Evolutionary conservation across 35 echinoderm and acorn worm species (phyloP), one percentile per base, ranked within the genome.

Genomic region (Apostichopus parvimensis): DNA sequence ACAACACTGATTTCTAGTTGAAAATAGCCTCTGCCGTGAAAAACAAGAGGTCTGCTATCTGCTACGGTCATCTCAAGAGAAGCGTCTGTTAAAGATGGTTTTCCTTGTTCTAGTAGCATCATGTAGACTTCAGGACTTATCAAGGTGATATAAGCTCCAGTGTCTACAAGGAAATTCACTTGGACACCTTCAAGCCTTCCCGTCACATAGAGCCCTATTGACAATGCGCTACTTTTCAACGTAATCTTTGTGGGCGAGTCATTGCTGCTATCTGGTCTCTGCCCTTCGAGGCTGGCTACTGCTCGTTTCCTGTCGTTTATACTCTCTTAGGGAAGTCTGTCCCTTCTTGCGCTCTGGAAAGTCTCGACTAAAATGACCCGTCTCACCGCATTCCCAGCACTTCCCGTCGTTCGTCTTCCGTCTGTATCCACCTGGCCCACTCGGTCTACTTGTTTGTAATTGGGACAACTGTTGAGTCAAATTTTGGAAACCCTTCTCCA

Each of bases 121-220:
- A 23, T 2, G 21, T 79, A 22, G 2, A 79, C 45, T 79, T 79
- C 77, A 5, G 5, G 77, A 25, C 77, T 23, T 52, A 79, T 52
- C 25, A 79, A 23, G 17, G 77, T 18, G 45, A 79, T 2, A 9
- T 79, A 55, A 9, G 21, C 77, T 79, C 77, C 77, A 9, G 77
- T 79, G 77, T 79, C 77, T 25, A 79, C 77, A n/a, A 79, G 77
- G 77, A 79, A 79, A 28, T 79, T 79, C 14, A 79, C 21, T 52
- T n/a, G 77, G 1, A 79, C 77, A 79, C 21, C 14, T 79, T 79
- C 77, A 5, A 79, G 77, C 77, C 25, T 52, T 52, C 21, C 77
- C 21, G 45, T 22, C 8, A 79, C 77, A 52, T 79, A 79, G 21
- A 18, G 77, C 25, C 77, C 77, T 5, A 79, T 9, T 6, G 21